These are phyloP conservation scores for Tyria jacobaeae DNA, from an alignment of 2,888 invertebrate species.

Conservation along the genomic window DNA sequence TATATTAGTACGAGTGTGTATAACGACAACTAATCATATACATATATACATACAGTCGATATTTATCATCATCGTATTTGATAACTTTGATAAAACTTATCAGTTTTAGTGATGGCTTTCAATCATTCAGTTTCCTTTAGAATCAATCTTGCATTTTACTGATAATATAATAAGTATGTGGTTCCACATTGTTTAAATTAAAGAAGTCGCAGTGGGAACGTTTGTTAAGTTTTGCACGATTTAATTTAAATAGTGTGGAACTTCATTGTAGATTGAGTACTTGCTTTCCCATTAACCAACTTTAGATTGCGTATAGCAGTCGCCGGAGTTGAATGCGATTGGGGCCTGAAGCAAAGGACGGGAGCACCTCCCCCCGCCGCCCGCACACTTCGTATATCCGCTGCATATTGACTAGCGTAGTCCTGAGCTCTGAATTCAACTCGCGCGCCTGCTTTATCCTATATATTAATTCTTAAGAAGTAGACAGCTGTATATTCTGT, in stretches of 20 bases:
- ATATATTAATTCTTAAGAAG: background rate
- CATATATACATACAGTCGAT: background rate
- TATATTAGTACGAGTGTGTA: too few species aligned
- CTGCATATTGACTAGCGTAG: too few species aligned
- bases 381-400: too few species aligned
- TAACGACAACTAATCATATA: too few species aligned
- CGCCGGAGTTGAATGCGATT: too few species aligned
- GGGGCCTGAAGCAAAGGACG: too few species aligned
- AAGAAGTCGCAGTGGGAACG: slow-evolving; percentile 69
- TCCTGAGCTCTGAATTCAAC: too few species aligned
- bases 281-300: background rate
- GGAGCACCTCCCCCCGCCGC: too few species aligned
- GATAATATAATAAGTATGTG: slow-evolving; percentile 8
- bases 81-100: slow-evolving; percentile 32
- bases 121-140: slow-evolving; percentile 18
- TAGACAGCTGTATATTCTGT: background rate
- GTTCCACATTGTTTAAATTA: slow-evolving; percentile 68
- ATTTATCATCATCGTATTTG: slow-evolving; percentile 25
- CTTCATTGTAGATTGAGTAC: slow-evolving; percentile 3
- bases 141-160: background rate
- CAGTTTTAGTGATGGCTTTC: slow-evolving; percentile 17
- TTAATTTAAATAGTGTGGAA: slow-evolving; percentile 56
- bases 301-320: background rate
- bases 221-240: slow-evolving; percentile 20
- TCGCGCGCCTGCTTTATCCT: background rate